Evolutionary conservation across 2,888 invertebrate species (phyloP), one percentile per base, ranked within the genome.

Genomic region (Eucera pruinosa): DNA sequence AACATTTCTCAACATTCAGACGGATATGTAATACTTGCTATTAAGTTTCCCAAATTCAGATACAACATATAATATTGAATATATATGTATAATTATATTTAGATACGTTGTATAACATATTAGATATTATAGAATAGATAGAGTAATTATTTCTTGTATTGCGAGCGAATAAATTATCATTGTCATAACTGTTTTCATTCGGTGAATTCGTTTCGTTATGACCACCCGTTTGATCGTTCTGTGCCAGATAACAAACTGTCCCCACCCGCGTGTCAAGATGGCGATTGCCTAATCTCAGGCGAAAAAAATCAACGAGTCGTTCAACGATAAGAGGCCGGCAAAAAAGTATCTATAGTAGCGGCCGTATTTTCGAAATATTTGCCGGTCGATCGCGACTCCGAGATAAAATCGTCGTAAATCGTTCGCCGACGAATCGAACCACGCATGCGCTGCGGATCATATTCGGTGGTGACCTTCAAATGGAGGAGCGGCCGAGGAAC

Each of bases 401-500:
- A 61, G 30, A n/a, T 71, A 20, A 41, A 50, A 50, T 58, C 41
- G 41, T 11, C 20, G 23, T 15, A 23, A 25, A 33, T 47, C 23
- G 30, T 50, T 20, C 47, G 18, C 13, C 15, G 15, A 20, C 30
- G 45, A 6, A 52, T 60, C 11, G 13, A 13, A n/a, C 2, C 15
- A 23, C 41, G 18, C 41, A 41, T 15, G 25, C 7, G 23, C 74
- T 25, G 58, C 60, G 66, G 20, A 2, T 0, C 4, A 18, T 9
- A 41, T 36, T 20, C 45, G 4, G 4, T 7, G 39, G 47, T 39
- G 81, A 77, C 55, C 73, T 78, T 75, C 77, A 80, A 66, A 87
- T 89, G 89, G 88, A 89, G 71, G 80, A 69, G 61, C 77, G 66
- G 33, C 45, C 58, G 54, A 82, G 81, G 70, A 86, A 85, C 64